Conservation (phyloP, 2,797 vertebrate species). For the Eulemur coronatus region DNA sequence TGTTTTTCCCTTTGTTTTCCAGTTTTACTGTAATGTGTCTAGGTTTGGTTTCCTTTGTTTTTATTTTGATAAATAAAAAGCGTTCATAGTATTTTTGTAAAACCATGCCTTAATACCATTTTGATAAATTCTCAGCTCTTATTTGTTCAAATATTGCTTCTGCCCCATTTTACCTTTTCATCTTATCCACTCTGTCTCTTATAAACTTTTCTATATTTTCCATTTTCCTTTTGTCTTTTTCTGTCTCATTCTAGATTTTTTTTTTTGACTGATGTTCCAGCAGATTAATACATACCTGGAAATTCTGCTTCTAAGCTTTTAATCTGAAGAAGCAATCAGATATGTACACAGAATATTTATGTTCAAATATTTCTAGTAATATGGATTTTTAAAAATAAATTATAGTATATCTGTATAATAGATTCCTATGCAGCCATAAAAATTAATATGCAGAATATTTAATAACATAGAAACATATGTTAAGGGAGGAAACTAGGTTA, state of each 20-base stretch:
- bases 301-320: conserved; percentile 12
- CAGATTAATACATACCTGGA: not conserved
- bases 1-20: not conserved
- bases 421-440: not conserved
- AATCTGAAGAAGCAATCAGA: not conserved
- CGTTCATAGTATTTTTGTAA: not conserved
- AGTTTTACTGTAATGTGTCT: not conserved
- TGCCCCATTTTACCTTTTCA: not conserved
- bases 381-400: not conserved
- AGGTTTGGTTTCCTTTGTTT: conserved; percentile 1
- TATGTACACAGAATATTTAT: not conserved
- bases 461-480: not conserved
- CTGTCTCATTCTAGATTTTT: not conserved
- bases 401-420: not conserved
- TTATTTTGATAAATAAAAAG: not conserved
- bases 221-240: not conserved
- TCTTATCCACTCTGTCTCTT: not conserved
- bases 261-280: not conserved
- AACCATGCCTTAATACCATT: not conserved
- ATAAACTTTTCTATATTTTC: not conserved
- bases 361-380: not conserved
- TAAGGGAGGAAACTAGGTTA: not conserved
- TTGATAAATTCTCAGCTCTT: not conserved
- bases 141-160: not conserved
- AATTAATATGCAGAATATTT: not conserved